Conservation (phyloP, 2,797 vertebrate species). For the Gephyroberyx darwinii region DNA sequence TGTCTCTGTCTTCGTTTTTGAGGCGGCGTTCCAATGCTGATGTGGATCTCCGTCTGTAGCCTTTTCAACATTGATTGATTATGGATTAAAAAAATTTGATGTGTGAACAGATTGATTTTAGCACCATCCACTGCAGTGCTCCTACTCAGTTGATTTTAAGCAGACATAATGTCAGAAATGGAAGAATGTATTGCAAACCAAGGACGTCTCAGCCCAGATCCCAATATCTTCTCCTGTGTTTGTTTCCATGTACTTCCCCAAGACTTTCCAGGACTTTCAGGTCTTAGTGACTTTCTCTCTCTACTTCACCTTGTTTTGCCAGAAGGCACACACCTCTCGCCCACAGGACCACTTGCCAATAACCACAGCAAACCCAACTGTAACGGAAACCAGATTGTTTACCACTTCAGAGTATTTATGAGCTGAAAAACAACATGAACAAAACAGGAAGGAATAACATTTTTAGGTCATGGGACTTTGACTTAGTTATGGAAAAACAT, state of each 20-base stretch:
- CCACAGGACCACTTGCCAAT: too few relatives aligned
- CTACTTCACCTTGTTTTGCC: background rate
- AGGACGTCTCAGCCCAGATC: background rate
- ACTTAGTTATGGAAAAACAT: too few relatives aligned
- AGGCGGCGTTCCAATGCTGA: background rate
- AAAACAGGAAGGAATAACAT: too few relatives aligned
- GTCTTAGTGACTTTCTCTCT: background rate
- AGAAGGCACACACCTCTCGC: too few relatives aligned
- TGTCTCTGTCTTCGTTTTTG: slow-evolving; percentile 18
- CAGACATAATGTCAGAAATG: background rate
- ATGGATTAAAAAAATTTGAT: background rate
- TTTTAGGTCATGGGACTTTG: too few relatives aligned
- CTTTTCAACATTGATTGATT: slow-evolving; percentile 6
- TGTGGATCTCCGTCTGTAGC: background rate
- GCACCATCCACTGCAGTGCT: background rate
- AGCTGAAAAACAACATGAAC: too few relatives aligned
- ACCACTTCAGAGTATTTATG: too few relatives aligned
- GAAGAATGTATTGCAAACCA: slow-evolving; percentile 6
- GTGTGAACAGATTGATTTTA: background rate
- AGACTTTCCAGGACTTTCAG: slow-evolving; percentile 3
- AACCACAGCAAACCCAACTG: too few relatives aligned
- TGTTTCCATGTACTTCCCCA: background rate
- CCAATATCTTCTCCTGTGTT: background rate
- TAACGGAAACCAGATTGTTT: too few relatives aligned
- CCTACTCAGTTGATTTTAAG: background rate